These are phyloP conservation scores for Drosophila heteroneura DNA, from an alignment of 2,888 invertebrate species.

Conservation along the genomic window DNA sequence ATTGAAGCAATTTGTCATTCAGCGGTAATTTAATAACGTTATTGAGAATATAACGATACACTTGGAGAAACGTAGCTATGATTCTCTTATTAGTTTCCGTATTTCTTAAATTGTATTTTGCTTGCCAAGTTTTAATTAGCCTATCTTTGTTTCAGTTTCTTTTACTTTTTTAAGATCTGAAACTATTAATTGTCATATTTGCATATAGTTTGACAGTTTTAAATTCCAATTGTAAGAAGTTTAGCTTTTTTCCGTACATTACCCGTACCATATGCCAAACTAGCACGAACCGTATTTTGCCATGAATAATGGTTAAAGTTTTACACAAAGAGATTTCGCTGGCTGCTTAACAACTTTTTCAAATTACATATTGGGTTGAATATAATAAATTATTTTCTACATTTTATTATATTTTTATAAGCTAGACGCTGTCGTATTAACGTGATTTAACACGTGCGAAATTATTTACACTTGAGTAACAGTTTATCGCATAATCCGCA, in stretches of 20 bases:
- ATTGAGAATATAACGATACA: not conserved
- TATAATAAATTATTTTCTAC: conserved; percentile 31
- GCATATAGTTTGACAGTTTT: conserved; percentile 11
- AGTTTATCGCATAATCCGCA: conserved; percentile 69
- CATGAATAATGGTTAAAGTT: conserved; percentile 69
- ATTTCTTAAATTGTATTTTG: not conserved
- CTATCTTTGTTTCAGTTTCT: not conserved
- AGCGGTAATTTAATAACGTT: not conserved
- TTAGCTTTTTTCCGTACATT: conserved; percentile 20
- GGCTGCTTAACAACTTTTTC: conserved; percentile 46
- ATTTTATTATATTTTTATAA: conserved; percentile 5
- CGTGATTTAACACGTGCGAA: conserved; percentile 61
- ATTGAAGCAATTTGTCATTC: not conserved
- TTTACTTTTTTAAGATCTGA: not conserved
- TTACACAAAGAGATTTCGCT: conserved; percentile 45
- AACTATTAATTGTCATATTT: conserved; percentile 28
- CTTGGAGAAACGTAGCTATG: not conserved
- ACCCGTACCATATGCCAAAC: conserved; percentile 44
- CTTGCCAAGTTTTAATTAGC: not conserved
- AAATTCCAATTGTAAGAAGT: conserved; percentile 12
- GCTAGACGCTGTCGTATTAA: not conserved
- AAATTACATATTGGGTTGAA: conserved; percentile 16
- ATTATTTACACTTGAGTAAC: conserved; percentile 66
- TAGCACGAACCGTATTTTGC: conserved; percentile 37
- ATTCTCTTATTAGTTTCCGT: not conserved